Evolutionary conservation across 2,888 invertebrate genomes (phyloP).

Genomic region (Junonia oenone): DNA sequence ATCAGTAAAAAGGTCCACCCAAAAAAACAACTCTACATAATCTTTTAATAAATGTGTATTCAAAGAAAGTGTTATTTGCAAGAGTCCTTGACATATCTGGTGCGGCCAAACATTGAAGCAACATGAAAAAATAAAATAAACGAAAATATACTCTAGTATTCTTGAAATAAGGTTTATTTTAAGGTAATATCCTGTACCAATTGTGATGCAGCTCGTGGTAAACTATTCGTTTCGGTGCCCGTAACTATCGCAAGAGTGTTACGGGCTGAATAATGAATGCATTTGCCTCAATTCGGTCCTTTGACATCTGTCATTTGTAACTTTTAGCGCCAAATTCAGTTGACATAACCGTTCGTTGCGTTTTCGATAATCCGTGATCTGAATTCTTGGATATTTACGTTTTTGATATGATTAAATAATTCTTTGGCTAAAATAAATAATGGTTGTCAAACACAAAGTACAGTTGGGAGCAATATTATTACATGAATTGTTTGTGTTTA

Average conservation of each 20-base stretch:
- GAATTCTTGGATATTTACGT: no score
- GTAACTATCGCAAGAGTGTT: conserved; percentile 54
- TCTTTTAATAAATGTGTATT: conserved; percentile 36
- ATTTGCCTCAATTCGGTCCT: conserved; percentile 42
- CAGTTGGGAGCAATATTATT: no score
- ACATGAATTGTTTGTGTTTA: no score
- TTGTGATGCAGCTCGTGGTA: conserved; percentile 59
- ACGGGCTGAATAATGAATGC: conserved; percentile 60
- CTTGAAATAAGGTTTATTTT: conserved; percentile 33
- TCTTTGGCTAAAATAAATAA: no score
- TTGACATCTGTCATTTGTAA: conserved; percentile 35
- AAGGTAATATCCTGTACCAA: conserved; percentile 35
- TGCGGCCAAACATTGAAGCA: conserved; percentile 50
- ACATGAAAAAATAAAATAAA: conserved; percentile 36
- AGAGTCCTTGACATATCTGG: conserved; percentile 71
- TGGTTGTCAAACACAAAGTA: no score
- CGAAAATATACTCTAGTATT: conserved; percentile 24
- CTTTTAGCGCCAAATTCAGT: conserved; percentile 23
- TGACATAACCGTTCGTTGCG: conserved; percentile 3
- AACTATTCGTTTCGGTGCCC: conserved; percentile 57
- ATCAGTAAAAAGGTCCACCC: not conserved
- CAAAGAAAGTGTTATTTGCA: conserved; percentile 59
- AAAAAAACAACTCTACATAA: not conserved
- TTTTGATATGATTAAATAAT: no score
- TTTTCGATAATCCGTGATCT: not conserved